Base-by-base conservation (phyloP, 2,797 vertebrate species). In the Epinephelus malabaricus region DNA sequence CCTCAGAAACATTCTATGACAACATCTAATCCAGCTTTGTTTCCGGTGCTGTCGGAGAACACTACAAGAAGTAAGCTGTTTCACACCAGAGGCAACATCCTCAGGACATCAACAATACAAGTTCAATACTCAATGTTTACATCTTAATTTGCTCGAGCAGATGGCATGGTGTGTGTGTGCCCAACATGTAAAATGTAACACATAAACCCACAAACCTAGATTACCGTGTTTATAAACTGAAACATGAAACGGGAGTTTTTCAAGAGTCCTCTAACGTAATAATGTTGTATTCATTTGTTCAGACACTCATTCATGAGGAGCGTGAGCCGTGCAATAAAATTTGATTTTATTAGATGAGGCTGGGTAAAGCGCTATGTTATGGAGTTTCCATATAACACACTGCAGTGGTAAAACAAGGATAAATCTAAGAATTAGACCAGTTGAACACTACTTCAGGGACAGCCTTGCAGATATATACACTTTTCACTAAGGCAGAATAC, bases 21-120 rank as follows among this genome's bases (percentile, higher is more conserved):
- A 76, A 83, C 76, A 45, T 79, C 45, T 89, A 83, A 86, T 85
- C 68, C 71, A 64, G 51, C 55, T 86, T 88, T 86, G 69, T 85
- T 69, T 60, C 40, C 23, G n/a, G n/a, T 56, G 23, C 49, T 70
- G 21, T 73, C 18, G 2, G 11, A 46, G 65, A 84, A 75, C 8
- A 12, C 23, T 73, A 60, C 68, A 69, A 55, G 38, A 67, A 58
- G 79, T 19, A 61, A 74, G 19, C 14, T 78, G 58, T 73, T 81
- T 63, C 58, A 64, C 82, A 83, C 73, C 51, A 63, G 38, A 78
- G 60, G 65, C 54, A 76, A 64, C 73, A 73, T 88, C 79, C 62
- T 75, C 62, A 15, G 64, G 62, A 85, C 77, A 66, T 79, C 23
- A 72, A 60, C 56, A 0, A 56, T 61, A 45, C 46, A 58, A 59